Evolutionary conservation across 2,888 invertebrate species (phyloP), one percentile per base, ranked within the genome.

Genomic region (Harmothoe impar): DNA sequence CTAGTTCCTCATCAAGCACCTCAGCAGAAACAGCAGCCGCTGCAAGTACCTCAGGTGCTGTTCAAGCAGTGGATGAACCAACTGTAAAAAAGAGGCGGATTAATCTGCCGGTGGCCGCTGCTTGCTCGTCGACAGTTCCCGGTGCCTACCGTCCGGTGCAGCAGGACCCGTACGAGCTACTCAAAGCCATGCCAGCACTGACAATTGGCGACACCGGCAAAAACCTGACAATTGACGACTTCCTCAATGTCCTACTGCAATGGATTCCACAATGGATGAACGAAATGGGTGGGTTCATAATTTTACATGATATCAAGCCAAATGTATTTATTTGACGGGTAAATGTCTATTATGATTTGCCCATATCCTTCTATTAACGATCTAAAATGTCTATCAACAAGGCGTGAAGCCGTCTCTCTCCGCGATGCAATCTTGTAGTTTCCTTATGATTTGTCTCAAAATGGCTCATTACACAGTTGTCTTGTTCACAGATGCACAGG

Each of bases 131-230:
- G 35, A 81, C 81, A 35, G 81, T 81, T 15, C 81, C 81, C 3
- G 81, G 81, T 1, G 3, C n/a, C 43, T 35, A 23, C 81, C 0
- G 15, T 0, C 5, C 43, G 0, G 81, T 15, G 5, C 81, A 81
- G 43, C 35, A 33, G 43, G 81, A 81, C n/a, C 81, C 81, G n/a
- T 81, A 81, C 43, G 81, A 81, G 54, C 54, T 86, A 52, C 56
- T 86, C 7, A 56, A 86, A 23, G 86, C 52, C 29, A 12, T 86
- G 54, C 86, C 86, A n/a, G 54, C 15, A 0, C 52, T 86, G 54
- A 52, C 86, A 3, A 23, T 54, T 1, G 54, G 29, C 29, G 56
- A 54, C 56, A 56, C 0, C 31, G 54, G 86, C 29, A n/a, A 10
- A 7, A 29, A 25, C 25, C 31, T 29, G 31, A 86, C 31, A 0